These are phyloP conservation scores for Lycorma delicatula DNA, from an alignment of 1,140 invertebrate species.

Conservation along the genomic window DNA sequence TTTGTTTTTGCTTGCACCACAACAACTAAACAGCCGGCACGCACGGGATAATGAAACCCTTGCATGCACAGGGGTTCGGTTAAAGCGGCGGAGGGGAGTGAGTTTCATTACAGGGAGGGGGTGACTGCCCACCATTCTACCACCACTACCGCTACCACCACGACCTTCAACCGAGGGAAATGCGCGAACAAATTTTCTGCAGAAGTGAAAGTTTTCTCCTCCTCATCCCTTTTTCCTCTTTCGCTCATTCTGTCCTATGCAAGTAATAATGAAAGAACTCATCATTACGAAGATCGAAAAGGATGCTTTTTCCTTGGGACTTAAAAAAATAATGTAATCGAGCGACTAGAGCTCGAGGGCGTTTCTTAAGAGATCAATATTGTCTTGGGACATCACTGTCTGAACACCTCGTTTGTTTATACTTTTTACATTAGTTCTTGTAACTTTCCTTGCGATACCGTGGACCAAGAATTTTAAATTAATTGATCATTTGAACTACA, in stretches of 20 bases:
- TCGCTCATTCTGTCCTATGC: slow-evolving; percentile 5
- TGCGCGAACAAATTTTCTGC: slow-evolving; percentile 22
- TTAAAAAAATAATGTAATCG: slow-evolving; percentile 2
- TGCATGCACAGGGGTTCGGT: slow-evolving; percentile 8
- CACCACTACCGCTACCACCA: neutral
- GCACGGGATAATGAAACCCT: neutral
- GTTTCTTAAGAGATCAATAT: slow-evolving; percentile 1
- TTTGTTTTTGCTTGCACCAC: slow-evolving; percentile 14
- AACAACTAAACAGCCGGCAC: slow-evolving; percentile 12
- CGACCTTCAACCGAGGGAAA: slow-evolving; percentile 14
- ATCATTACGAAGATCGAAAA: slow-evolving; percentile 19
- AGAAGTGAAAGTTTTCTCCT: slow-evolving; percentile 12
- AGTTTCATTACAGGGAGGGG: neutral
- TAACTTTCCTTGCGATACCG: too few species aligned
- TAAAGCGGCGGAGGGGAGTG: neutral
- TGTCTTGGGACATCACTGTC: slow-evolving; percentile 2
- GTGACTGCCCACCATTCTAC: slow-evolving; percentile 2
- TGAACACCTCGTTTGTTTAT: too few species aligned
- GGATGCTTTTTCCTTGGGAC: slow-evolving; percentile 1
- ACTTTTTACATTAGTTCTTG: too few species aligned
- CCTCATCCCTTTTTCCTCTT: neutral
- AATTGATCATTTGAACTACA: too few species aligned
- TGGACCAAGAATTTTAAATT: too few species aligned
- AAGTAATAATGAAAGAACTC: slow-evolving; percentile 20
- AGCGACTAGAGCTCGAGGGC: neutral